These are phyloP conservation scores for Drosophila limbata DNA, from an alignment of 2,888 invertebrate genomes.

Conservation along the genomic window DNA sequence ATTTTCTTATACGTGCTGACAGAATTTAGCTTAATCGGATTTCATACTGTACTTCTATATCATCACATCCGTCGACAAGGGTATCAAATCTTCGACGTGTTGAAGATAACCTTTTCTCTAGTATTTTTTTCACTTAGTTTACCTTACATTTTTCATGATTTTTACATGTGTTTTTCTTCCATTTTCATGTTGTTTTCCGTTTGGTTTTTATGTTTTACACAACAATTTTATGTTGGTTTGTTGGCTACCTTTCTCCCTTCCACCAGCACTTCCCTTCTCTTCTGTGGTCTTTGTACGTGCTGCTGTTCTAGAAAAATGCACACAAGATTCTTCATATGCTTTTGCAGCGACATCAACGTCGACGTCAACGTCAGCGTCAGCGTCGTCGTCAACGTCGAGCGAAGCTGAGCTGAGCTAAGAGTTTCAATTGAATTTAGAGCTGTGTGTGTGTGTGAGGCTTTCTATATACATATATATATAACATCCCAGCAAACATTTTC, in stretches of 20 bases:
- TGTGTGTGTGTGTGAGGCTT: too few species aligned
- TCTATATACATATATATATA: constrained; percentile 4
- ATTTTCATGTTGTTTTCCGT: constrained; percentile 73
- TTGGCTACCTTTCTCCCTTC: constrained; percentile 30
- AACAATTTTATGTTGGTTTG: constrained; percentile 79
- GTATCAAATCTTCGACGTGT: too few species aligned
- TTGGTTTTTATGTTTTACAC: constrained; percentile 74
- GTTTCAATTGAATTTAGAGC: constrained; percentile 78
- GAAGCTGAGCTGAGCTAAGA: constrained; percentile 62
- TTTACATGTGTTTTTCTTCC: constrained; percentile 36
- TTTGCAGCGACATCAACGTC: constrained; percentile 25
- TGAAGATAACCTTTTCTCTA: background rate
- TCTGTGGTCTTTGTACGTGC: constrained; percentile 56
- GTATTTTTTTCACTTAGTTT: constrained; percentile 59
- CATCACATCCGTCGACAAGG: too few species aligned
- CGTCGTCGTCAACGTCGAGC: constrained; percentile 26
- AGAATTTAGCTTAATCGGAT: too few species aligned
- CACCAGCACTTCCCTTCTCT: background rate
- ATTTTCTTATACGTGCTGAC: too few species aligned
- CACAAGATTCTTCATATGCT: constrained; percentile 77
- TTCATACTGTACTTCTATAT: too few species aligned
- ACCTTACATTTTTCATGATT: constrained; percentile 78
- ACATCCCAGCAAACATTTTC: too few species aligned
- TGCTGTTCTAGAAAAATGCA: constrained; percentile 72
- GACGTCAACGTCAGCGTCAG: constrained; percentile 20